Conservation (phyloP, 2,888 invertebrate genomes). For the Hyposoter dolosus region DNA sequence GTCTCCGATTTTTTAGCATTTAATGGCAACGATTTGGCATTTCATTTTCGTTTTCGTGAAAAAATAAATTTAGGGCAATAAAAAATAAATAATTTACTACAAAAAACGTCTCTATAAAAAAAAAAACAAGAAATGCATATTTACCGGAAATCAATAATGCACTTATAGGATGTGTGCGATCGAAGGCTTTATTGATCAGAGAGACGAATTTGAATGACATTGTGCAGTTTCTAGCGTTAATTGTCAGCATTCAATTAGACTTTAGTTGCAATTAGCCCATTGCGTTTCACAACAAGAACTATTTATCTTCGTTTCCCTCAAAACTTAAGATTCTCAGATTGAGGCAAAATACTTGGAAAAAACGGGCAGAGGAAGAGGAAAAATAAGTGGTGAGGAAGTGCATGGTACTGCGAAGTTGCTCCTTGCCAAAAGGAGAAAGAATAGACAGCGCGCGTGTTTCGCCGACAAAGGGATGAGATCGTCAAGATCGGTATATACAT, state of each 20-base stretch:
- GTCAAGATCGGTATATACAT: slow-evolving; percentile 22
- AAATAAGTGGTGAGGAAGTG: slow-evolving; percentile 5
- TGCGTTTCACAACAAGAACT: background rate
- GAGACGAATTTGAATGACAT: no score
- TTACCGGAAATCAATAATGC: no score
- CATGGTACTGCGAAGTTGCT: slow-evolving; percentile 12
- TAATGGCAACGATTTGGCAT: no score
- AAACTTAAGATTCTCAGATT: background rate
- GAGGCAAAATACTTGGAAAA: background rate
- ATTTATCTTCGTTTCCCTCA: background rate
- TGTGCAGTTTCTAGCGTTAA: no score
- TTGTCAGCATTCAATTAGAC: background rate
- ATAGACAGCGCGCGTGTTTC: slow-evolving; percentile 46
- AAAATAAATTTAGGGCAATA: no score
- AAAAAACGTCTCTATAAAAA: no score
- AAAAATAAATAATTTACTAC: no score
- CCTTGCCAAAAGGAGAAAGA: slow-evolving; percentile 47
- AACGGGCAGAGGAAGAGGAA: background rate
- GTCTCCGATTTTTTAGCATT: no score
- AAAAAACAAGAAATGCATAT: no score
- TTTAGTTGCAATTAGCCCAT: background rate
- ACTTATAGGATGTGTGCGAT: no score
- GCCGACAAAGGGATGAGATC: slow-evolving; percentile 64
- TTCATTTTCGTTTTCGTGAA: no score
- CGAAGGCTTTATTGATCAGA: no score